Evolutionary conservation across 2,888 invertebrate genomes (phyloP).

Genomic region (Melinopterus prodromus): DNA sequence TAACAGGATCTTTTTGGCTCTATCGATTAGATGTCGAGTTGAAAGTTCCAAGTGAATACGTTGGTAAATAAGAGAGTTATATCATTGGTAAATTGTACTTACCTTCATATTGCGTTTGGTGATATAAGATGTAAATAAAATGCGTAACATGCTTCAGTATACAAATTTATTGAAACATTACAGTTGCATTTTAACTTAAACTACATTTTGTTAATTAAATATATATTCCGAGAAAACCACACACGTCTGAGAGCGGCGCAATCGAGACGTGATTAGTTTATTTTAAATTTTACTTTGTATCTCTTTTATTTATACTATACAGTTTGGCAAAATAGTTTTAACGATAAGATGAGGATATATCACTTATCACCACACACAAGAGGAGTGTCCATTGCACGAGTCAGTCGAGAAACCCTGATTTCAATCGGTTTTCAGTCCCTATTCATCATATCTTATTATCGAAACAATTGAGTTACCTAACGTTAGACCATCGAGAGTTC

Average conservation of each 20-base stretch:
- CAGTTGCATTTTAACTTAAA: slow-evolving; percentile 48
- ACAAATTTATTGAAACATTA: slow-evolving; percentile 53
- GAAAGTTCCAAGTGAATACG: no score
- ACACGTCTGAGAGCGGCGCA: background rate
- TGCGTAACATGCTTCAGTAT: slow-evolving; percentile 42
- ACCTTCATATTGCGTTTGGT: no score
- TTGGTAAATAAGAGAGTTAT: no score
- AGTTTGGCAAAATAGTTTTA: slow-evolving; percentile 44
- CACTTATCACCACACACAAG: slow-evolving; percentile 41
- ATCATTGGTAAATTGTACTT: no score
- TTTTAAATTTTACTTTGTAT: slow-evolving; percentile 8
- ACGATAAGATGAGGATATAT: slow-evolving; percentile 38
- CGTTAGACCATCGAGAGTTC: background rate
- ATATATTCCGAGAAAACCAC: slow-evolving; percentile 24
- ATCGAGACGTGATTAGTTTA: background rate
- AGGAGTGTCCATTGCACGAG: slow-evolving; percentile 45
- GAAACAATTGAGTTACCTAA: background rate
- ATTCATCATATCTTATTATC: slow-evolving; percentile 7
- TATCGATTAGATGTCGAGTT: no score
- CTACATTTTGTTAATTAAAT: slow-evolving; percentile 41
- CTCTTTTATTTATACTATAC: slow-evolving; percentile 38
- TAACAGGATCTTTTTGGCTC: no score
- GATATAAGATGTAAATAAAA: background rate
- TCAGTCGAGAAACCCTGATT: slow-evolving; percentile 42
- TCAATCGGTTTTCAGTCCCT: background rate